Base-by-base conservation (phyloP, 1,140 invertebrate genomes). In the Nephila pilipes region DNA sequence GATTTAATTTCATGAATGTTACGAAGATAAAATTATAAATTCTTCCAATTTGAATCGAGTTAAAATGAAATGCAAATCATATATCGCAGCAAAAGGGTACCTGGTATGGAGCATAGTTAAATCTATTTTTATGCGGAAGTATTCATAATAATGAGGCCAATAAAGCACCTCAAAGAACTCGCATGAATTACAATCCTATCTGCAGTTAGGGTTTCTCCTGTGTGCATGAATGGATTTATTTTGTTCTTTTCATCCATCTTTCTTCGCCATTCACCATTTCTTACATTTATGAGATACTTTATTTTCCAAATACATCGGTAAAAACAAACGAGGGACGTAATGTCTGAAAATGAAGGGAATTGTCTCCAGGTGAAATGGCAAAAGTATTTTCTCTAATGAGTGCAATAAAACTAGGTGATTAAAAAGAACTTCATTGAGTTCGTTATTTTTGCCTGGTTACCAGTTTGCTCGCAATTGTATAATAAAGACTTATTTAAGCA, bases 341-440 rank as follows among this genome's bases (percentile, higher is more conserved):
- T 87, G 22, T 54, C 3, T 38, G 58, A 65, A 87, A 65, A 60
- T 87, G 85, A 87, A 65, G 85, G 36, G 85, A 87, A 87, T 87
- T 69, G 60, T 54, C 60, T 63, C 38, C 60, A 36, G 60, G 29
- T 87, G 60, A 87, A 60, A 60, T 69, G 60, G 85, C 38, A 60
- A 87, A 65, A 46, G 60, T 60, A 36, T 65, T 87, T 87, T 60
- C 38, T 60, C 36, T 87, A 87, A 87, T 87, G 85, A 87, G 85
- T 65, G 85, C 60, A 87, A 87, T 87, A 87, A 87, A 87, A 87
- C 38, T 25, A n/a, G 60, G 85, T 87, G 85, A 87, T 87, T 87
- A 87, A 87, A 87, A 38, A 32, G 36, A 65, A 32, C 29, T 87
- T 65, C 85, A 87, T 63, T 87, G 22, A 60, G 22, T 87, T 87